phyloP scores from a whole-genome alignment of 2,888 invertebrate genomes.

The Noctuana brunneofusca region DNA sequence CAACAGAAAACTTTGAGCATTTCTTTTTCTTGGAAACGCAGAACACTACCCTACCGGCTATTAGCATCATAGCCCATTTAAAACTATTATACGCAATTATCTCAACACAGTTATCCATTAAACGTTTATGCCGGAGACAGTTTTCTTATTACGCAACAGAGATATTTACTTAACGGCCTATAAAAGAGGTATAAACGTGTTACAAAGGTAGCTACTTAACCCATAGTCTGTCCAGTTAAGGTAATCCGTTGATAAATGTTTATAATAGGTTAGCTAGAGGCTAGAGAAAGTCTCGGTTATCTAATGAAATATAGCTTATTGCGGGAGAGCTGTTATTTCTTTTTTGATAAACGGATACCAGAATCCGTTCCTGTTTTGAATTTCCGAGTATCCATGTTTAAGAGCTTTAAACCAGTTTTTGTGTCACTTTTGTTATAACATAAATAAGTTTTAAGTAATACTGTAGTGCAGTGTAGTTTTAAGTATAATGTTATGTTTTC shows the following conservation, averaged over 20 bases:
- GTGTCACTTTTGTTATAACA: too few species aligned
- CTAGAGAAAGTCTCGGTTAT: constrained; percentile 13
- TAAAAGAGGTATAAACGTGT: constrained; percentile 2
- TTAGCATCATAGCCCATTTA: too few species aligned
- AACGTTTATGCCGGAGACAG: not conserved
- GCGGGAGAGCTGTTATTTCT: constrained; percentile 5
- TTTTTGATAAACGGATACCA: not conserved
- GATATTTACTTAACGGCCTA: constrained; percentile 3
- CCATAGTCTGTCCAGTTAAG: not conserved
- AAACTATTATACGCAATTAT: not conserved
- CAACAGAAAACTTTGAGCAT: too few species aligned
- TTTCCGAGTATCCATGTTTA: not conserved
- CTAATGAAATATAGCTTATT: constrained; percentile 16
- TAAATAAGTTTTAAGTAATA: too few species aligned
- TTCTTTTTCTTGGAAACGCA: too few species aligned
- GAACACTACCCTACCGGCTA: too few species aligned
- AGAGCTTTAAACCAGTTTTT: not conserved
- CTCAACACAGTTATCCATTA: too few species aligned
- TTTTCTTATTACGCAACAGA: constrained; percentile 5
- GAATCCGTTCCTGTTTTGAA: not conserved
- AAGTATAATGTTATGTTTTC: too few species aligned
- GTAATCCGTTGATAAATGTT: constrained; percentile 14
- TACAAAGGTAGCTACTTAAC: not conserved
- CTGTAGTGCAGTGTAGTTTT: too few species aligned
- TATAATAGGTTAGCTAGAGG: constrained; percentile 11